Percentiles rank a stretch among this genome's conserved stretches.
phyloP scores from a whole-genome alignment of 1,140 invertebrate species.

The Euura lappo region DNA sequence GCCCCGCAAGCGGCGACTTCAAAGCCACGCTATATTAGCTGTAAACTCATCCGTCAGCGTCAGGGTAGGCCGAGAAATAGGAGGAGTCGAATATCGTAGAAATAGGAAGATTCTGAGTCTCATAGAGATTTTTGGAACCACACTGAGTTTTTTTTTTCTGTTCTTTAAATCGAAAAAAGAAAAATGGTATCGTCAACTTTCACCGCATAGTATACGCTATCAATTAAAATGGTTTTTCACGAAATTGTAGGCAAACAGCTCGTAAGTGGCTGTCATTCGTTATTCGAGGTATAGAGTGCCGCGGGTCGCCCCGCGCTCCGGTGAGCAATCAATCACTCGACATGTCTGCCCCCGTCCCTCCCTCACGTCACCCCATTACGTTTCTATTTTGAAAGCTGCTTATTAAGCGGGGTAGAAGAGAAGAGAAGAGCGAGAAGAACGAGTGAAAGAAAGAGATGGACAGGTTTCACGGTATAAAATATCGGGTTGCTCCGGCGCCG shows the following conservation, averaged over 20 bases:
- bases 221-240: conserved; percentile 61
- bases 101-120: no score
- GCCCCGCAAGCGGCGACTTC: conserved; percentile 43
- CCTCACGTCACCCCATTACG: conserved; percentile 49
- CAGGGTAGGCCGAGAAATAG: conserved; percentile 35
- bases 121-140: no score
- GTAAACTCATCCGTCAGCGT: conserved; percentile 60
- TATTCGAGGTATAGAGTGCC: conserved; percentile 46
- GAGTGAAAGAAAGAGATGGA: conserved; percentile 47
- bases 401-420: conserved; percentile 57
- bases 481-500: conserved; percentile 55
- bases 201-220: neutral
- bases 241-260: conserved; percentile 62
- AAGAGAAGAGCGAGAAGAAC: conserved; percentile 9
- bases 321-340: conserved; percentile 61
- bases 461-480: conserved; percentile 63
- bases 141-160: neutral
- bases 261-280: conserved; percentile 63
- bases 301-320: conserved; percentile 51
- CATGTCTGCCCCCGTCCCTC: conserved; percentile 19
- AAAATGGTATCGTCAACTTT: no score
- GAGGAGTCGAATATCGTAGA: neutral
- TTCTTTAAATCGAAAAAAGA: no score
- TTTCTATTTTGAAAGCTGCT: conserved; percentile 64
- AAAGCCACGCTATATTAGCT: conserved; percentile 57